These are phyloP conservation scores for Panthera tigris DNA, from an alignment of 2,113 vertebrate species.

Conservation along the genomic window DNA sequence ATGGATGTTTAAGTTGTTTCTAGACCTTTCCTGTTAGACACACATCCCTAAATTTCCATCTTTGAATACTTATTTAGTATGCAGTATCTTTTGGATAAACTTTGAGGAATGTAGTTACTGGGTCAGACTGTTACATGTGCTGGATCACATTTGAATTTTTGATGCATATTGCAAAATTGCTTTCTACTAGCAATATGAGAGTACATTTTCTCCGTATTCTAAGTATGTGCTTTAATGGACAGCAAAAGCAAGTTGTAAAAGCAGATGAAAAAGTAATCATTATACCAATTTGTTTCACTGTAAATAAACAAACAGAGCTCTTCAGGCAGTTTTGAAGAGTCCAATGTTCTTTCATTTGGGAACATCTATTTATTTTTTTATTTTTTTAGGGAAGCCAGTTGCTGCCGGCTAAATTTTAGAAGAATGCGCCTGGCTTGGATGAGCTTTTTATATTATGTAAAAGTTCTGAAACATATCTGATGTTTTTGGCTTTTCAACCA, in stretches of 20 bases:
- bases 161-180: background rate
- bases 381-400: background rate
- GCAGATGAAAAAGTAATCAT: background rate
- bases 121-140: background rate
- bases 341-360: background rate
- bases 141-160: background rate
- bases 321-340: background rate
- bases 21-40: background rate
- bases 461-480: background rate
- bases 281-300: background rate
- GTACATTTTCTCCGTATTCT: background rate
- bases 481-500: background rate
- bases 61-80: background rate
- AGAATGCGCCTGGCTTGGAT: background rate
- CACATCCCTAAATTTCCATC: background rate
- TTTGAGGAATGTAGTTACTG: background rate
- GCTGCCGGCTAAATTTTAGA: conserved; percentile 19
- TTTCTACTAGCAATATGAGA: background rate
- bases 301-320: background rate
- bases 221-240: background rate
- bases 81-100: background rate
- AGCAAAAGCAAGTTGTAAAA: background rate
- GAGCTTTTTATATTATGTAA: background rate
- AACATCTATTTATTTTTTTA: background rate
- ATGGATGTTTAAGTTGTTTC: background rate